Base-by-base conservation (phyloP, 2,797 vertebrate genomes). In the Sebastes matsubarae region DNA sequence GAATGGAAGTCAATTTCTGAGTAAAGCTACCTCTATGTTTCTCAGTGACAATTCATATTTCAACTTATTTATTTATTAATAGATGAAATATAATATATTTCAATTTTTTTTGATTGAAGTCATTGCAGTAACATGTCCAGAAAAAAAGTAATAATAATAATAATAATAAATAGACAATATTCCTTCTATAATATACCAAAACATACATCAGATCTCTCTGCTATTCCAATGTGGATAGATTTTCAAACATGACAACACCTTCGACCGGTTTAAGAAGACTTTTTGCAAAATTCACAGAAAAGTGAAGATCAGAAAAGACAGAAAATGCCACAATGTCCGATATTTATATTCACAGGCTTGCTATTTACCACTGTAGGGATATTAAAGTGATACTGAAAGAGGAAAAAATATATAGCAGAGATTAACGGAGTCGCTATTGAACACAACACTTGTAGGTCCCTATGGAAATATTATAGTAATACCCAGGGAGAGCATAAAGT, bases 401-500 rank as follows among this genome's bases (percentile, higher is more conserved):
- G 18, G 72, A 30, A 54, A n/a, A 66, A 66, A 52, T 16, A 77
- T 36, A 81, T 16, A 77, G 60, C 59, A 34, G 61, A 68, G 80
- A 87, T 84, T 79, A 82, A 75, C n/a, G 7, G 72, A 69, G 70
- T 76, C 81, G 69, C 63, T 27, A 6, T 10, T 71, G 61, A 82
- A 80, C 65, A 77, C 78, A 88, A 72, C 76, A 74, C 54, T 75
- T 69, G 16, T 24, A 42, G n/a, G 60, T 89, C 84, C 83, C 88
- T 69, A 71, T 87, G 84, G 85, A 88, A 86, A 93, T 75, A 88
- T 77, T 75, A 86, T 12, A 85, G 64, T 63, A 87, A 90, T 70
- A 77, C 72, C 82, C 72, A 5, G 20, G 65, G 81, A 80, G 74
- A 66, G 68, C 59, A 8, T 65, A 89, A 92, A 88, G 87, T 92